These are phyloP conservation scores for Amphibalanus amphitrite DNA, from an alignment of 1,140 invertebrate genomes.

Conservation along the genomic window DNA sequence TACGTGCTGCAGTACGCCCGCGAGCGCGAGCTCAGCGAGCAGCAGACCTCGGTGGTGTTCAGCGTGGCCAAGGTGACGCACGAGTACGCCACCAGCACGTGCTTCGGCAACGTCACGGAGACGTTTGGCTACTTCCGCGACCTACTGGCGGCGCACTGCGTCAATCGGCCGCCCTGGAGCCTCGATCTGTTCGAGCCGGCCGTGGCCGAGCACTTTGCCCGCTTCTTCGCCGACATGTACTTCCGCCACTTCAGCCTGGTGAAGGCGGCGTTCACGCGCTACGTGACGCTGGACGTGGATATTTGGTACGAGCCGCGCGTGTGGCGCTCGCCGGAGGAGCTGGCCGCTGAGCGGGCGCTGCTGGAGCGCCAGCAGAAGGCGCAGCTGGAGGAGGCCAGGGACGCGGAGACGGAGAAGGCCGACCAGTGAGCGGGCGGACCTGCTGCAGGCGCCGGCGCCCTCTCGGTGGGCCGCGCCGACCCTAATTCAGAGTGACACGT, in stretches of 20 bases:
- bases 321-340: background rate
- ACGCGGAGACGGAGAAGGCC: background rate
- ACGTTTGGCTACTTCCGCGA: background rate
- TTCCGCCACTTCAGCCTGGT: background rate
- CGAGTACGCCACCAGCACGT: background rate
- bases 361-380: too few relatives aligned
- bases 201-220: background rate
- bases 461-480: too few relatives aligned
- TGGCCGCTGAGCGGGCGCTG: too few relatives aligned
- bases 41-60: background rate
- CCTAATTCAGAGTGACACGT: too few relatives aligned
- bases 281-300: background rate
- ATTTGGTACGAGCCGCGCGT: background rate
- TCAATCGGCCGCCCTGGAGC: background rate
- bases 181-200: background rate
- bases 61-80: background rate
- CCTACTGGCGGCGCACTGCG: background rate
- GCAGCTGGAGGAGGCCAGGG: background rate
- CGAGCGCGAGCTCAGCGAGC: background rate
- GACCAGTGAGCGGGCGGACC: background rate
- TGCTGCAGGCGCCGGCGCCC: too few relatives aligned
- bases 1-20: background rate
- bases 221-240: conserved; percentile 1
- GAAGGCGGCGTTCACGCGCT: background rate
- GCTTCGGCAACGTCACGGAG: background rate